Conservation (phyloP, 1,140 invertebrate genomes). For the Hormaphis cornu region DNA sequence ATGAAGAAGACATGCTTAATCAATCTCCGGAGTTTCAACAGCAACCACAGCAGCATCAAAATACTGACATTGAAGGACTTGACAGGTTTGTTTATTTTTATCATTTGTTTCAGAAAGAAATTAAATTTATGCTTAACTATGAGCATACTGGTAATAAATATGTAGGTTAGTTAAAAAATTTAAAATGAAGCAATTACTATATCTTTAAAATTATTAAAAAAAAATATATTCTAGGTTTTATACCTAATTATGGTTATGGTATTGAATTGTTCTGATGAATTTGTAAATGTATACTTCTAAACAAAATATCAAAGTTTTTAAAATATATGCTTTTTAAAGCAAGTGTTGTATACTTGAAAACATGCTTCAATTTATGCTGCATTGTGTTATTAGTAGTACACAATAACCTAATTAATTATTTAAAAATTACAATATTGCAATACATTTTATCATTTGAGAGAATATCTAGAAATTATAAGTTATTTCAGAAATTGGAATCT, state of each 20-base stretch:
- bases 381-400: too few species aligned
- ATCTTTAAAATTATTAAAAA: neutral
- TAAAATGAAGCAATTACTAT: neutral
- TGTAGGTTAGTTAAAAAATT: neutral
- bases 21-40: slow-evolving; percentile 32
- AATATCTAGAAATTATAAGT: neutral
- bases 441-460: neutral
- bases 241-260: neutral
- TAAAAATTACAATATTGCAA: neutral
- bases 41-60: slow-evolving; percentile 38
- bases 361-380: neutral
- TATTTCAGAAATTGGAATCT: slow-evolving; percentile 37
- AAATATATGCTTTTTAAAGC: neutral
- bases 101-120: neutral
- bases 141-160: neutral
- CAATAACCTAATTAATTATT: neutral
- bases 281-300: too few species aligned
- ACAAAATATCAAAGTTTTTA: neutral
- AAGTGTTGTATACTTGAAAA: neutral
- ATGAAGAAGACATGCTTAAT: slow-evolving; percentile 57
- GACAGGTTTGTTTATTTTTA: slow-evolving; percentile 17
- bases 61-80: slow-evolving; percentile 1
- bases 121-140: neutral
- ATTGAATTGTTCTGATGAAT: too few species aligned
- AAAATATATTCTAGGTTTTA: neutral